Base-by-base conservation (phyloP, 2,797 vertebrate species). In the Nyctibius grandis region DNA sequence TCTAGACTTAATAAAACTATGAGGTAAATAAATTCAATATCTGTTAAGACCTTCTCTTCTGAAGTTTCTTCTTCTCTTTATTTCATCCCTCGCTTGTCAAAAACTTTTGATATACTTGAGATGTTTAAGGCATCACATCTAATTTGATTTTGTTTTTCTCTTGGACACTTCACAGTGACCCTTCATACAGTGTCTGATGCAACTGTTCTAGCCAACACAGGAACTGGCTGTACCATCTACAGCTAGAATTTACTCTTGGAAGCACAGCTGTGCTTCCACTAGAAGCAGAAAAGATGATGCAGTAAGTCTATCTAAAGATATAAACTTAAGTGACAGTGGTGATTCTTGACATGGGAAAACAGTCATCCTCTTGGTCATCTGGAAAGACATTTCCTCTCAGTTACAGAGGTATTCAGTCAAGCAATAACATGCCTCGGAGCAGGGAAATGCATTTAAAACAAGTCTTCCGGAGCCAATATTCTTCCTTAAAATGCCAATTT, bases 401-500 rank as follows among this genome's bases (percentile, higher is more conserved):
- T 78, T 84, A 76, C 38, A 73, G 59, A 75, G 31, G 7, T 69
- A 57, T 78, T 90, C 74, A 93, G 53, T 68, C 36, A 79, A 91
- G 44, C 11, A 65, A 40, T 57, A 89, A 26, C 31, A 48, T 76
- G 50, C 63, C 59, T 59, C 47, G 31, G 19, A 88, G 48, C 34
- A 92, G 29, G 45, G 26, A 89, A 81, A 77, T 50, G 4, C 42
- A 17, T n/a, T 50, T 85, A 61, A 76, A 79, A 21, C 9, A 75
- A 79, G 33, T 48, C 20, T 67, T 83, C n/a, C 2, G 6, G 25
- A 89, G 28, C 20, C 34, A 74, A 18, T 34, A n/a, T 23, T 3
- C 45, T 68, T 93, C 64, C 61, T 96, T 88, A 89, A 95, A 88
- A 89, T 79, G 16, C 47, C 20, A 47, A 16, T 74, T 91, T 87